phyloP scores from a whole-genome alignment of 2,888 invertebrate species.

The Drosophila niveifrons region DNA sequence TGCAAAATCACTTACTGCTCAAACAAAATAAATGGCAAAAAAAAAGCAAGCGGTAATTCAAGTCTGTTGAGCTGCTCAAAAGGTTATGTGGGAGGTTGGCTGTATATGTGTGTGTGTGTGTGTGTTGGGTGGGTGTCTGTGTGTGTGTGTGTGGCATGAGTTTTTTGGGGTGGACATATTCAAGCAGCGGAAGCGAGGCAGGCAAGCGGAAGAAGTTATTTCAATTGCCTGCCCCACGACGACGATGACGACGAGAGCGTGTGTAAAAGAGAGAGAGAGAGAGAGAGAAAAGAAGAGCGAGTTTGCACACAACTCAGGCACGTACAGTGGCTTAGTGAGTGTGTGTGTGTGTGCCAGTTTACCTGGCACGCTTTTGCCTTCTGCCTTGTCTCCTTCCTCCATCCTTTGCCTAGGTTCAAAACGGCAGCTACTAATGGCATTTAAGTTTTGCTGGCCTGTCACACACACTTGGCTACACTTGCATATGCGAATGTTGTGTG shows the following conservation, averaged over 20 bases:
- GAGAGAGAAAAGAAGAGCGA: constrained; percentile 12
- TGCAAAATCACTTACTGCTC: constrained; percentile 67
- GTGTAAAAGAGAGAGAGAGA: constrained; percentile 10
- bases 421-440: constrained; percentile 74
- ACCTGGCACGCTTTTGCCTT: constrained; percentile 76
- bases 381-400: constrained; percentile 10
- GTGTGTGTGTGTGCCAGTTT: constrained; percentile 67
- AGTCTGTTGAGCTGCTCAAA: constrained; percentile 66
- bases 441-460: constrained; percentile 73
- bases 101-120: constrained; percentile 17
- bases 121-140: neutral
- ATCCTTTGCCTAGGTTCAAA: constrained; percentile 43
- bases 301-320: constrained; percentile 46
- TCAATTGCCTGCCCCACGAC: constrained; percentile 72
- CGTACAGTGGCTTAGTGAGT: constrained; percentile 71
- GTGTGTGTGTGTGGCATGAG: constrained; percentile 40
- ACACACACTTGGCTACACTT: constrained; percentile 28
- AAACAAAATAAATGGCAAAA: constrained; percentile 70
- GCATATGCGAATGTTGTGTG: constrained; percentile 40
- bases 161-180: constrained; percentile 71
- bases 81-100: constrained; percentile 46
- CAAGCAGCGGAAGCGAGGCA: constrained; percentile 77
- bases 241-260: constrained; percentile 12
- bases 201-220: constrained; percentile 80
- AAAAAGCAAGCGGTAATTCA: constrained; percentile 70